Evolutionary conservation across 1,140 invertebrate species (phyloP), one percentile per base, ranked within the genome.

Genomic region (Caerostris extrusa): DNA sequence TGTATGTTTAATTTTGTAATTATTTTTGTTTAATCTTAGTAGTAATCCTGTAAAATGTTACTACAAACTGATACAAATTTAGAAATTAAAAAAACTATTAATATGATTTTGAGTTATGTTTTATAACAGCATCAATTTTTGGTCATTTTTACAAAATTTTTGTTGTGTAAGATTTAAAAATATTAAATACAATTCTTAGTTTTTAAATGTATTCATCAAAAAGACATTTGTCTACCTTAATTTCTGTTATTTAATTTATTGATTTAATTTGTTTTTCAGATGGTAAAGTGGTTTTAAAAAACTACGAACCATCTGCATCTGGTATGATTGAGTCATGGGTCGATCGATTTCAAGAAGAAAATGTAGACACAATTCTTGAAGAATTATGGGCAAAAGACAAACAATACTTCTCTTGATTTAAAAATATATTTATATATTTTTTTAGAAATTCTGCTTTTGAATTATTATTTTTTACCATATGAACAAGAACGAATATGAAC

Each of bases 291-390:
- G 3, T n/a, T 34, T 55, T 94, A 14, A 93, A 87, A 69, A 97
- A 96, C 7, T 99, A 99, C 95, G 97, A 98, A 67, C 95, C 98
- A 3, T 97, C 96, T 55, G 96, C 97, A 55, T 97, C 97, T 94
- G 98, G 98, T 56, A 96, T 98, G 88, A 97, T 99, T 92, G 96
- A 97, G 92, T 99, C 98, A 0, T 98, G 97, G 97, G 96, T 97
- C 57, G 98, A 98, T 12, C 96, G 98, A 94, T 98, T 98, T 95
- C 97, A 97, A 17, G 90, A 95, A 0, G 95, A 93, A 57, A 58
- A 88, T 12, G 71, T 95, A 34, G 95, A 96, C 57, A 7, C 90
- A 5, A 94, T 95, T n/a, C 69, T 96, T 14, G 53, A 95, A 19
- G 95, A 95, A 69, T 81, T 96, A 50, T 96, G 95, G 95, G 94